Conservation (phyloP, 2,888 invertebrate genomes). For the Philaethria dido region DNA sequence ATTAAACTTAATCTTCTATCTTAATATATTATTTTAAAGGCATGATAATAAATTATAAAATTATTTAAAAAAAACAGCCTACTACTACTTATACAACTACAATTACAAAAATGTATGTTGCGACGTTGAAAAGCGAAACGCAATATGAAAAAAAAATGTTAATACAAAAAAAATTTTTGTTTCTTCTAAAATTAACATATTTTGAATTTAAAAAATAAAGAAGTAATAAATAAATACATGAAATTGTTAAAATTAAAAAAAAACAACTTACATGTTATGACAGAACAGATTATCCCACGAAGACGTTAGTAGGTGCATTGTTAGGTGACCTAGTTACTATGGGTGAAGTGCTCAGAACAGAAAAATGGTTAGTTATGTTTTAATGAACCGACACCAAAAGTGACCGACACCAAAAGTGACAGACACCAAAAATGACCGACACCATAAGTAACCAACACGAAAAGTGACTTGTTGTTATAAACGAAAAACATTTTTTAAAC, state of each 20-base stretch:
- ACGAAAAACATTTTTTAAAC: too few species aligned
- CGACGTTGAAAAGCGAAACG: too few species aligned
- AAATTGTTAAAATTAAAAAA: slow-evolving; percentile 23
- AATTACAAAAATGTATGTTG: too few species aligned
- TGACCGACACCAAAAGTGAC: slow-evolving; percentile 58
- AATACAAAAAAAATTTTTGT: not conserved
- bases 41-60: too few species aligned
- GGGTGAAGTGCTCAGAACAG: slow-evolving; percentile 74
- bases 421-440: slow-evolving; percentile 53
- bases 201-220: not conserved
- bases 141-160: not conserved
- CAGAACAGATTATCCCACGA: slow-evolving; percentile 33
- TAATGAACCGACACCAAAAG: slow-evolving; percentile 55
- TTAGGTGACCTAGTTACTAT: slow-evolving; percentile 68
- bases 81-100: too few species aligned
- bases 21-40: too few species aligned
- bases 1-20: too few species aligned
- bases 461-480: too few species aligned
- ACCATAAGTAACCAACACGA: slow-evolving; percentile 66
- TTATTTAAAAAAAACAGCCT: too few species aligned
- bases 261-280: slow-evolving; percentile 44
- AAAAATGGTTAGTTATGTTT: slow-evolving; percentile 69
- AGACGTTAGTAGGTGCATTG: slow-evolving; percentile 43
- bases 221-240: not conserved
- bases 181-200: too few species aligned